Base-by-base conservation (phyloP, 1,140 invertebrate species). In the Calliopsis andreniformis region DNA sequence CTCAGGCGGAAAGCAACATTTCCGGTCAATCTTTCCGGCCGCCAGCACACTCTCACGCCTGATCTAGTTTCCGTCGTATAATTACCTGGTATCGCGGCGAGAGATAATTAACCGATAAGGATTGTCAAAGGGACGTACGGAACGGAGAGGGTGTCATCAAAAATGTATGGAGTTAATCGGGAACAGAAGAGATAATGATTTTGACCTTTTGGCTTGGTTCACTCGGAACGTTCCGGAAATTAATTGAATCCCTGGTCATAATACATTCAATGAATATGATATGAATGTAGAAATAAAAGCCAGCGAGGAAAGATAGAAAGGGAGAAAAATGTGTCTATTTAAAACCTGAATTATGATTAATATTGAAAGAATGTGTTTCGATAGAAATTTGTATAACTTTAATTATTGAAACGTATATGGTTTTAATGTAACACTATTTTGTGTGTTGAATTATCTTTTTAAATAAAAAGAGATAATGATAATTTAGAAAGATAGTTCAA, bases 71-170 rank as follows among this genome's bases (percentile, higher is more conserved):
- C 87, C 86, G 87, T 82, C 61, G 28, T 70, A 82, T 87, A 88
- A 88, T 88, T 87, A 87, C 82, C 77, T 78, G 64, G 53, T 87
- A 85, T 85, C 85, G 70, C 62, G 78, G 76, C 86, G 76, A 71
- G 71, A 88, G 86, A 87, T 88, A 87, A 88, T 87, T 86, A 84
- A 86, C 86, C 86, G 84, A 87, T 87, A 86, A 85, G 49, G 30
- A 12, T 61, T 78, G 78, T 61, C 80, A 78, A 69, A 71, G 49
- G 51, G 76, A 78, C 55, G 68, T 78, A 23, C 25, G 20, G 18
- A 53, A 70, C 10, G 30, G 28, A 25, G n/a, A n/a, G 3, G 7
- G 7, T 23, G 59, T 30, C 43, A 53, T 30, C 10, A 53, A 53
- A 63, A 49, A 70, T 49, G 32, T 0, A 7, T 18, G 6, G 6